Percentiles rank a stretch among this genome's conserved stretches.
Evolutionary conservation across 2,888 invertebrate species (phyloP).

Genomic region (Lithophane socia): DNA sequence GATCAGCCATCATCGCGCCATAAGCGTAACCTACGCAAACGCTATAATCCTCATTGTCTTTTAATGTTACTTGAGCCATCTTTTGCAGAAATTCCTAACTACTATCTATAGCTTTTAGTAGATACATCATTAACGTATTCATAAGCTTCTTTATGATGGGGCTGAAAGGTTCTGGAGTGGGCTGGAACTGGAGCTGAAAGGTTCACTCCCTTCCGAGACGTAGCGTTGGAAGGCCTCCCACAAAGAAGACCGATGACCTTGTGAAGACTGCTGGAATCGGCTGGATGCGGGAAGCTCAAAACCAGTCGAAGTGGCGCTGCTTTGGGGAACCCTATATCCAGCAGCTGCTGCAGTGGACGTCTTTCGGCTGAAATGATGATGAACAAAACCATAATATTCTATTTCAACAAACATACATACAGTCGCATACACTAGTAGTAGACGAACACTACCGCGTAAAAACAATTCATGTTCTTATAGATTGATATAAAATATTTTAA

Average conservation of each 20-base stretch:
- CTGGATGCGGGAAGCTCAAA: too few relatives aligned
- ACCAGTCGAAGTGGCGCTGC: too few relatives aligned
- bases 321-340: too few relatives aligned
- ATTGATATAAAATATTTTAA: conserved; percentile 1
- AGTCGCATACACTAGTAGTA: background rate
- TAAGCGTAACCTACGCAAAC: background rate
- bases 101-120: background rate
- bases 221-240: too few relatives aligned
- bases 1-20: background rate
- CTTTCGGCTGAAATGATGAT: too few relatives aligned
- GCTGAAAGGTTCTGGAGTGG: too few relatives aligned
- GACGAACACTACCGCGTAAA: background rate
- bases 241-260: too few relatives aligned
- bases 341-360: too few relatives aligned
- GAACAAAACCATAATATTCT: background rate
- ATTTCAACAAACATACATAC: conserved; percentile 4
- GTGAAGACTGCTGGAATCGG: too few relatives aligned
- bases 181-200: too few relatives aligned
- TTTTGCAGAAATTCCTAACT: background rate
- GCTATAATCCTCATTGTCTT: background rate
- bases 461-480: background rate
- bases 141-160: background rate
- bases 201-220: too few relatives aligned
- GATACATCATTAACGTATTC: background rate
- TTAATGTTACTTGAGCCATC: background rate